Evolutionary conservation across 2,888 invertebrate genomes (phyloP), one percentile per base, ranked within the genome.

Genomic region (Ormyrus thymus): DNA sequence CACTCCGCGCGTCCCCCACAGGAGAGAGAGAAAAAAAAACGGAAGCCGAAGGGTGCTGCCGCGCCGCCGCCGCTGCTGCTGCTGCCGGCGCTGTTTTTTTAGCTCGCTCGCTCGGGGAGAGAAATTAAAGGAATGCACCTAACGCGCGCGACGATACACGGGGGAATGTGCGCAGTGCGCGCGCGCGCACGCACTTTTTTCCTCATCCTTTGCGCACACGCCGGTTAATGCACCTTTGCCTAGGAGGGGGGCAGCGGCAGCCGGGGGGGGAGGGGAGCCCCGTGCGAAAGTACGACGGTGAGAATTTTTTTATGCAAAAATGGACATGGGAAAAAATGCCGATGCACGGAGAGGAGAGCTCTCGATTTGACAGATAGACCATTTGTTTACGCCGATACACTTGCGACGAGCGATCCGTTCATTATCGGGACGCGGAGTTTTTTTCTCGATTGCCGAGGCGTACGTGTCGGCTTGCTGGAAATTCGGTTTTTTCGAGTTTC

Each of bases 241-340:
- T 81, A 80, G 13, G 15, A 4, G 29, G 10, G 72, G 51, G 62
- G 7, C 58, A 69, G 66, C 53, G 58, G 56, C 68, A 50, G 15
- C 6, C 13, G 50, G 53, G 50, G 65, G 59, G 71, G 68, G 81
- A 66, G 81, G 76, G 81, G 76, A 79, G 82, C 83, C 85, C 85
- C 88, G 88, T 88, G 88, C 88, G 88, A 89, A 89, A 88, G 85
- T 83, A 81, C 72, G 82, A 84, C 85, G 86, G 87, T 87, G 87
- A 87, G 89, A 89, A 87, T 85, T 89, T 88, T 88, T 88, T 89
- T 88, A 88, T 86, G 87, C 87, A 86, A 88, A 86, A 88, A 86
- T 88, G 89, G 89, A 89, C 89, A 89, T 89, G 89, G 89, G 89
- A 89, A 89, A 88, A 87, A 86, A 85, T 82, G 81, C 82, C 80